Base-by-base conservation (phyloP, 2,888 invertebrate genomes). In the Crossocerus cetratus region DNA sequence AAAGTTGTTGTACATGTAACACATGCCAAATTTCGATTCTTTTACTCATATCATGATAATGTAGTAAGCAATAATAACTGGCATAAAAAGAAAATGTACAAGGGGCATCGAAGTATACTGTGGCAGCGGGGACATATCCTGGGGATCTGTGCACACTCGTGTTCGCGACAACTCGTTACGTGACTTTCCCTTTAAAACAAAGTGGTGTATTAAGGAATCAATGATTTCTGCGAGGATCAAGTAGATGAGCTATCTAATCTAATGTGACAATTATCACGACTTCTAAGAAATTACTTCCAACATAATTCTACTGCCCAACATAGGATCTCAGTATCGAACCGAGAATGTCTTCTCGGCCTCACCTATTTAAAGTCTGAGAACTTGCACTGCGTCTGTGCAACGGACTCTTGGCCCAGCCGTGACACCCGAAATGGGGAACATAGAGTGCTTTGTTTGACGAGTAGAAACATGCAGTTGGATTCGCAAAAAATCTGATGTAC, bases 361-460 rank as follows among this genome's bases (percentile, higher is more conserved):
- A 90, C 90, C 90, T 89, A 90, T 83, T 80, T 16, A 80, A 80
- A 83, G 83, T 86, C 77, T 75, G 86, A 86, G 70, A 84, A 81
- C 77, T 70, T 43, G 78, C 81, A 75, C 77, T 84, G 74, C 83
- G 84, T 82, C 86, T 85, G 80, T 84, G 80, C 53, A 83, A 76
- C 43, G 83, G 77, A 82, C 82, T 86, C 83, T 75, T 85, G 68
- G 78, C 59, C 78, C 84, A 86, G 84, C 84, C 84, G 74, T 82
- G 80, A 72, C 78, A 86, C 74, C 85, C 88, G 75, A 89, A 88
- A 88, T 83, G 84, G 69, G 89, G 84, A 57, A 81, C 83, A 83
- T 88, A 88, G 60, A 88, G 82, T 72, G 87, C 85, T 84, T 87
- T 86, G 86, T 89, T 89, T 79, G 89, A 81, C 45, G 85, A 84